Conservation (phyloP, 2,797 vertebrate genomes). For the Buceros bicornis region DNA sequence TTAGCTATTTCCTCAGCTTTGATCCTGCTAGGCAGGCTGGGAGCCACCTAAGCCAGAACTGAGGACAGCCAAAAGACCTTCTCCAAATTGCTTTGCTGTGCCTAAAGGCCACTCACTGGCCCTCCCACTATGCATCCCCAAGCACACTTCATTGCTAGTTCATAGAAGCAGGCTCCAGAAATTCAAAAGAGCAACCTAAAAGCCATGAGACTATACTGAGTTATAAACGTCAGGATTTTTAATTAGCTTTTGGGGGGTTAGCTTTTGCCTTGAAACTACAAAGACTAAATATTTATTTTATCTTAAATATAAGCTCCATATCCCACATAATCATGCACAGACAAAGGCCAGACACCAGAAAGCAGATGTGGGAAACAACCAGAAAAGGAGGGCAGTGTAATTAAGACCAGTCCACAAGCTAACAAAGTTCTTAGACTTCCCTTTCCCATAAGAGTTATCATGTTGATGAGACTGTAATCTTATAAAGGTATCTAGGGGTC, state of each 20-base stretch:
- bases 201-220: background rate
- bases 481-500: background rate
- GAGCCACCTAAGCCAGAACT: background rate
- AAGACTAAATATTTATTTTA: constrained; percentile 26
- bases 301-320: background rate
- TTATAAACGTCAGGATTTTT: background rate
- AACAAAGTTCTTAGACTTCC: background rate
- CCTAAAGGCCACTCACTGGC: background rate
- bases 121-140: background rate
- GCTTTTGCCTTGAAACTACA: background rate
- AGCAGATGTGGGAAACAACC: background rate
- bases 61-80: background rate
- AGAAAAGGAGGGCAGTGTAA: background rate
- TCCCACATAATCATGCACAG: constrained; percentile 14
- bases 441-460: background rate
- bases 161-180: background rate
- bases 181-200: background rate
- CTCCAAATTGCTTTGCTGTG: background rate
- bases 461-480: background rate
- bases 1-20: background rate
- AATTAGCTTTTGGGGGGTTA: background rate
- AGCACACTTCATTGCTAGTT: background rate
- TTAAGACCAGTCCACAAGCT: background rate
- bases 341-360: background rate
- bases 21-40: background rate